Conservation (phyloP, 2,888 invertebrate species). For the Fragum whitleyi region DNA sequence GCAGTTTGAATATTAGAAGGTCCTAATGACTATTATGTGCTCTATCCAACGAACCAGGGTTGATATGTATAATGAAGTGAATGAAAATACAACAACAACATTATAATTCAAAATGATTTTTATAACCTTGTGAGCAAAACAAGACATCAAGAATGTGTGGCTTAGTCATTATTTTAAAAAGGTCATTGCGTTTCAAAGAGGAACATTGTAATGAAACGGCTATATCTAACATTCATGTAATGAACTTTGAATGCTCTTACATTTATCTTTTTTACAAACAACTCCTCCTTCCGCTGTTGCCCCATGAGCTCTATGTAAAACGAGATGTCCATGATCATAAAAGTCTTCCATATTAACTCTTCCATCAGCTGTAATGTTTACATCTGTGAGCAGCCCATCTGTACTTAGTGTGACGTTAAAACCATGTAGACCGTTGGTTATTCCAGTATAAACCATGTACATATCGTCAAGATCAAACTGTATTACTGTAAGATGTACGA, state of each 20-base stretch:
- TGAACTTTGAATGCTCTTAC: slow-evolving; percentile 35
- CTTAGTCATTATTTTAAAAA: too few species aligned
- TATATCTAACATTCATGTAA: too few species aligned
- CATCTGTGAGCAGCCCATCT: slow-evolving; percentile 43
- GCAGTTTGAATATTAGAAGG: too few species aligned
- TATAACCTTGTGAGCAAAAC: too few species aligned
- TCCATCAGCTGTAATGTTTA: not conserved
- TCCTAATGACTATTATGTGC: too few species aligned
- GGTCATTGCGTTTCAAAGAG: too few species aligned
- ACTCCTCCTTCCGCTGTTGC: slow-evolving; percentile 35
- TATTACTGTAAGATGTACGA: not conserved
- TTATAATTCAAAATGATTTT: too few species aligned
- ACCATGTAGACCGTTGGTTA: slow-evolving; percentile 38
- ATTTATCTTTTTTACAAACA: slow-evolving; percentile 53
- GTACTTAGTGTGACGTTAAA: slow-evolving; percentile 50
- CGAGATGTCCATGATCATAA: slow-evolving; percentile 26
- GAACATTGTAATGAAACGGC: too few species aligned
- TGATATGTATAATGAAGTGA: too few species aligned
- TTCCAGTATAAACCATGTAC: slow-evolving; percentile 39
- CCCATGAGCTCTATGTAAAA: not conserved
- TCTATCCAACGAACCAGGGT: too few species aligned
- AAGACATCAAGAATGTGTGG: too few species aligned
- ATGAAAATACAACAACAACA: too few species aligned
- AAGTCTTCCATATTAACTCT: slow-evolving; percentile 21
- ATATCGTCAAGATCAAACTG: slow-evolving; percentile 3